Evolutionary conservation across 2,113 vertebrate species (phyloP).

Genomic region (Caracal caracal): DNA sequence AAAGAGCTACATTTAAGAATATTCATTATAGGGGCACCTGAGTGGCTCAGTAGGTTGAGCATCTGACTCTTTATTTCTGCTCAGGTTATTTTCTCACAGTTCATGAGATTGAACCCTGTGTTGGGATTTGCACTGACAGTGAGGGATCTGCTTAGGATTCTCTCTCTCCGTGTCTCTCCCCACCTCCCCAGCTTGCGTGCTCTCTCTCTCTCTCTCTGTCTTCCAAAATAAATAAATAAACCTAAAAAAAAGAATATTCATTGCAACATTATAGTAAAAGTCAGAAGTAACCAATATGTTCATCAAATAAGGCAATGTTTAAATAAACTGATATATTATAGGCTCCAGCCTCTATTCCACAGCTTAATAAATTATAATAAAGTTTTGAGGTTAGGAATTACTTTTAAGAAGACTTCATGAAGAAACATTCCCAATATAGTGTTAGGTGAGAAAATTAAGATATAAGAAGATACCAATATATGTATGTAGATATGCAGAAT

Average conservation of each 20-base stretch:
- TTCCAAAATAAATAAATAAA: no score
- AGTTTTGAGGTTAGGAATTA: not conserved
- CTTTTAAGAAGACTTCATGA: not conserved
- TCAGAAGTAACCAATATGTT: conserved; percentile 5
- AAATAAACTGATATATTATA: not conserved
- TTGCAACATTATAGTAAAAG: not conserved
- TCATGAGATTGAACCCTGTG: no score
- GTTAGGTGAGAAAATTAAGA: not conserved
- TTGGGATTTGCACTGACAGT: no score
- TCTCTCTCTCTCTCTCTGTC: no score
- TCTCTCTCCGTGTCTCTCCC: no score
- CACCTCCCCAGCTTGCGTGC: no score
- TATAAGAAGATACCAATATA: not conserved
- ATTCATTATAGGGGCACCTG: not conserved
- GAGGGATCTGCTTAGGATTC: no score
- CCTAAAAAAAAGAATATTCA: not conserved
- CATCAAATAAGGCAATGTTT: not conserved
- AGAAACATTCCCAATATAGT: not conserved
- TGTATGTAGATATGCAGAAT: not conserved
- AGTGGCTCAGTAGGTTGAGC: no score
- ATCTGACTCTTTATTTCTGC: no score
- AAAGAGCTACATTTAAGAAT: not conserved
- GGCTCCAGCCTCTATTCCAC: not conserved
- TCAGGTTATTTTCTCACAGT: no score
- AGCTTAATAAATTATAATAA: not conserved